A percentile compares a stretch with the other conserved stretches of the same genome.
These are phyloP conservation scores for Eupristina koningsbergeri DNA, from an alignment of 1,140 invertebrate species.

Conservation along the genomic window DNA sequence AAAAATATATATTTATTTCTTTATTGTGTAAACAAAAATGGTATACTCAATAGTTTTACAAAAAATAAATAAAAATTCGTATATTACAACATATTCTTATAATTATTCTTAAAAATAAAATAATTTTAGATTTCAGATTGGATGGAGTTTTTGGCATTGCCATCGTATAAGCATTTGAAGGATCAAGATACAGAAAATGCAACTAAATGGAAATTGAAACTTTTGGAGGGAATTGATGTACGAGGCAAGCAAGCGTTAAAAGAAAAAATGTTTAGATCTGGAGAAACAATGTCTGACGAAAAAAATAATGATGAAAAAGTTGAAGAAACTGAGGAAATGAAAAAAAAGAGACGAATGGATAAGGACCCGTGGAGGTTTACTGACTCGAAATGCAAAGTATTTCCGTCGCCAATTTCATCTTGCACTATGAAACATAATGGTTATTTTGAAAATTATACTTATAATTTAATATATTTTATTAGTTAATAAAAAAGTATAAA, in stretches of 20 bases:
- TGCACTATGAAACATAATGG: conserved; percentile 11
- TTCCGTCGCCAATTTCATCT: not conserved
- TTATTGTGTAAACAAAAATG: no score
- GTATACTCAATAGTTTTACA: no score
- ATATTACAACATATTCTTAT: not conserved
- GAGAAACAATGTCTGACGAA: not conserved
- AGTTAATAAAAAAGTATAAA: no score
- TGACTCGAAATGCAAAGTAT: not conserved
- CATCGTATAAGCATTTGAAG: conserved; percentile 54
- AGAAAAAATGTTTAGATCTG: conserved; percentile 19
- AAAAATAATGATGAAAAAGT: not conserved
- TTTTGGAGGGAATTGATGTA: conserved; percentile 48
- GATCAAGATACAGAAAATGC: conserved; percentile 50
- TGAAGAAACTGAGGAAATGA: not conserved
- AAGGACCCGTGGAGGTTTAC: conserved; percentile 57
- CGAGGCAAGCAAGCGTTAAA: conserved; percentile 54
- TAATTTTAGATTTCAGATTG: conserved; percentile 28
- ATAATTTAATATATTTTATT: conserved; percentile 39
- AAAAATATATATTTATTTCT: no score
- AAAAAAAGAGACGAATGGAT: conserved; percentile 25
- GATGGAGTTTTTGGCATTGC: conserved; percentile 54
- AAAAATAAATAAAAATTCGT: not conserved
- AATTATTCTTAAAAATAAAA: not conserved
- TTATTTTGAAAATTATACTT: conserved; percentile 43
- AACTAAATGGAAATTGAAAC: conserved; percentile 48